phyloP scores from a whole-genome alignment of 2,797 vertebrate species.

The Microctenopoma lineatum region DNA sequence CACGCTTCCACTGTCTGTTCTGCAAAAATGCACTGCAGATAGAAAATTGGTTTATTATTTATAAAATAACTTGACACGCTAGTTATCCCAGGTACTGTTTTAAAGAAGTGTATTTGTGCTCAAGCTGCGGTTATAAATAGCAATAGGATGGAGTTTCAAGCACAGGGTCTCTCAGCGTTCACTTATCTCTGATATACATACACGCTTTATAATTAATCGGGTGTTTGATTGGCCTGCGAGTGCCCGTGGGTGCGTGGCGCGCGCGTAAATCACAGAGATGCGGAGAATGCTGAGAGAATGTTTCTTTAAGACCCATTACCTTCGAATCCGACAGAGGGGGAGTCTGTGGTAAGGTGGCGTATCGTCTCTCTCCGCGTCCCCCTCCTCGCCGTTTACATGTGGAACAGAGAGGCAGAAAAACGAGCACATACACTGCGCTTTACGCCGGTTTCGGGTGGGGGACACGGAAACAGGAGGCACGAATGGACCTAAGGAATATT shows the following conservation, averaged over 20 bases:
- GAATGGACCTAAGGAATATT: slow-evolving; percentile 75
- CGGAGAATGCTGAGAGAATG: slow-evolving; percentile 81
- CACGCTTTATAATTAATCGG: slow-evolving; percentile 66
- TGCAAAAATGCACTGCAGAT: slow-evolving; percentile 17
- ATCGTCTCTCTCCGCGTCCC: slow-evolving; percentile 72
- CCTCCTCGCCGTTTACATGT: slow-evolving; percentile 78
- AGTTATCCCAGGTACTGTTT: not conserved
- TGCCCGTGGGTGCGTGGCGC: slow-evolving; percentile 55
- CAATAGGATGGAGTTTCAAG: not conserved
- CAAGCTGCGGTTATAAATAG: not conserved
- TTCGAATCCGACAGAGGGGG: slow-evolving; percentile 79
- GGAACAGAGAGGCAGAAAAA: slow-evolving; percentile 48
- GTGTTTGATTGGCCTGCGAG: slow-evolving; percentile 63
- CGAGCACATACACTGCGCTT: slow-evolving; percentile 35
- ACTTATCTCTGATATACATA: slow-evolving; percentile 37
- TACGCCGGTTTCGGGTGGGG: slow-evolving; percentile 56
- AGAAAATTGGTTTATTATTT: not conserved
- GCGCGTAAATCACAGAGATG: slow-evolving; percentile 79
- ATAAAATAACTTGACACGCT: not conserved
- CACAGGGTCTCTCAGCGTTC: slow-evolving; percentile 25
- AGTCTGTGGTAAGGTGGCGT: slow-evolving; percentile 78
- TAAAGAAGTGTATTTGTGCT: not conserved
- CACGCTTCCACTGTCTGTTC: not conserved
- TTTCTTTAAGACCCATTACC: slow-evolving; percentile 86
- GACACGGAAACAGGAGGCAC: slow-evolving; percentile 51